Base-by-base conservation (phyloP, 2,888 invertebrate species). In the Reticulitermes lucifugus region DNA sequence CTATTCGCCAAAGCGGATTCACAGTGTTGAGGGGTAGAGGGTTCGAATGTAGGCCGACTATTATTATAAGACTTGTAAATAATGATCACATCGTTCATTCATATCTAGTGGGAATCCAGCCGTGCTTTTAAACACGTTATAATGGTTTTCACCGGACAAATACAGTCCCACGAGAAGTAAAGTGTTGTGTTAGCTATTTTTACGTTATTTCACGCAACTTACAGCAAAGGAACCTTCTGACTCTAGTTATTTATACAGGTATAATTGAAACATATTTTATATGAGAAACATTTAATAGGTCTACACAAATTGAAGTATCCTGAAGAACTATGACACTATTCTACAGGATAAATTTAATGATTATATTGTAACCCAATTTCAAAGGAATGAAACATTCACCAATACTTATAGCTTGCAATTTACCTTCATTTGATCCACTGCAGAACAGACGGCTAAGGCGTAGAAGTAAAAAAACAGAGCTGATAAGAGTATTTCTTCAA, bases 21-120 rank as follows among this genome's bases (percentile, higher is more conserved):
- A 70, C 59, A 70, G 81, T 41, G 46, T 41, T 46, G 46, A 46
- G 77, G 75, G 75, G 46, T 75, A 75, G 21, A 43, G 43, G 5
- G 51, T 77, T 77, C 41, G 51, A 12, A 77, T 77, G 46, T 51
- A 65, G 35, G 35, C 35, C 3, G 46, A 77, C 22, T 77, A 77
- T 77, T 77, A 73, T 73, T 73, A 77, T 77, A 77, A 77, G 77
- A 77, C 77, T 77, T 77, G 77, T 77, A 77, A 77, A 77, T 77
- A 77, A 77, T 51, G 46, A 51, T 51, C 77, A 46, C 77, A 77
- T 77, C 77, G 77, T 43, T 77, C 77, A 77, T 77, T 46, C 21
- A 77, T 77, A 6, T 77, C 22, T 51, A 51, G 77, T 77, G 77
- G 51, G n/a, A 41, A 10, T 22, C 77, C 46, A 77, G n/a, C 22